Evolutionary conservation across 2,113 vertebrate species (phyloP), one percentile per base, ranked within the genome.

Genomic region (Ceratotherium simum): DNA sequence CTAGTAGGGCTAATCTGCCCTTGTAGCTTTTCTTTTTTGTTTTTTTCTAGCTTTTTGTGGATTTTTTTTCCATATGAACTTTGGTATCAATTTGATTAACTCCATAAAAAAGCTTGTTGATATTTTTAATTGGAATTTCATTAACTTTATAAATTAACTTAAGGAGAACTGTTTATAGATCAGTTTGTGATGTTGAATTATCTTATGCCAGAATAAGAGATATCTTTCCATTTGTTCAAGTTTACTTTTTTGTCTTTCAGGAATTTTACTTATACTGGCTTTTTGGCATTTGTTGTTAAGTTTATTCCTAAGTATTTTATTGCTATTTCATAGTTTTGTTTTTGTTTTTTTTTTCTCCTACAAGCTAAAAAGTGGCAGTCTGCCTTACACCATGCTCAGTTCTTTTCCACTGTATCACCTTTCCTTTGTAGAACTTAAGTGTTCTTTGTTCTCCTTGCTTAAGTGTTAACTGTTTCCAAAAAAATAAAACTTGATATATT

Each of bases 101-200:
- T 91, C 21, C 9, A 27, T 92, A n/a, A 79, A 42, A 91, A 51
- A 51, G 1, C 39, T 65, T 54, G 20, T 94, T 80, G 29, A n/a
- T 60, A 51, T 78, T 93, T 95, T 95, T 56, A 86, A 90, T 95
- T 95, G 80, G 14, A 73, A 93, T 90, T 90, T 96, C 36, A 84
- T 96, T 79, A 85, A 79, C 13, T 96, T 92, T 76, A 11, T 65
- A 92, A 64, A 39, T 58, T 51, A 84, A 70, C 1, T 60, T 62
- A 62, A 14, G 46, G 36, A 93, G 60, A 93, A 93, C 54, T 92
- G 42, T 42, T 42, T 42, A 42, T 42, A 42, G 64, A 48, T 3
- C 42, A 58, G 42, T 92, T 91, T 94, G 13, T 86, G 67, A 76
- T 82, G 46, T 70, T 95, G 69, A 88, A 72, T 89, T 84, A 51